Conservation (phyloP, 2,888 invertebrate species). For the Lycaena phlaeas region DNA sequence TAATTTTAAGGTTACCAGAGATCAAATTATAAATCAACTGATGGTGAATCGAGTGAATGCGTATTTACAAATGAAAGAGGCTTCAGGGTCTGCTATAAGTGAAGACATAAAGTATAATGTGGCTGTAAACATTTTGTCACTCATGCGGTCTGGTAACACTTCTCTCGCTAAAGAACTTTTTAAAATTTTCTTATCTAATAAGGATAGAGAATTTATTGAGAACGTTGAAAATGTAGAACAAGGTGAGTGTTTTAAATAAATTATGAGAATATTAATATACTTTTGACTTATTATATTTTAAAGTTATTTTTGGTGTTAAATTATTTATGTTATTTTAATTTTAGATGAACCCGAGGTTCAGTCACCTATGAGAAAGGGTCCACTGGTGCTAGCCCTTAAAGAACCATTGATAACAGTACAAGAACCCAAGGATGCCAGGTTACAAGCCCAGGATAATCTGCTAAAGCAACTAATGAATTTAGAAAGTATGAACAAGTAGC, state of each 20-base stretch:
- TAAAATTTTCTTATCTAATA: constrained; percentile 34
- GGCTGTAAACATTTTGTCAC: constrained; percentile 38
- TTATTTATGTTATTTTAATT: background rate
- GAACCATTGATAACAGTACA: constrained; percentile 25
- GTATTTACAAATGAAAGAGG: constrained; percentile 39
- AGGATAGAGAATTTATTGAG: constrained; percentile 17
- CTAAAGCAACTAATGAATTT: constrained; percentile 38
- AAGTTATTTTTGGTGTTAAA: no score
- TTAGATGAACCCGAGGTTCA: background rate
- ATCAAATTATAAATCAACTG: constrained; percentile 45
- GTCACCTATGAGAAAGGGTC: background rate
- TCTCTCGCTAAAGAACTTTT: constrained; percentile 46
- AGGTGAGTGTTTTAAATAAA: background rate
- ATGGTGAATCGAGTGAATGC: constrained; percentile 43
- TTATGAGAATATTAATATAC: no score
- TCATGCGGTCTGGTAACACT: constrained; percentile 40
- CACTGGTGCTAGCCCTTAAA: constrained; percentile 10
- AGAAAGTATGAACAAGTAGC: constrained; percentile 28
- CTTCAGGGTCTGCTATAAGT: constrained; percentile 21
- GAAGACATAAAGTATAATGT: constrained; percentile 40
- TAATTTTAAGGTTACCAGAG: constrained; percentile 35
- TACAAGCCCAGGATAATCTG: constrained; percentile 29
- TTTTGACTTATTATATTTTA: no score
- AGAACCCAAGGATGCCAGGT: constrained; percentile 17
- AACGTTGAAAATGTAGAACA: constrained; percentile 12